Conservation (phyloP, 1,140 invertebrate species). For the Tribolium castaneum region DNA sequence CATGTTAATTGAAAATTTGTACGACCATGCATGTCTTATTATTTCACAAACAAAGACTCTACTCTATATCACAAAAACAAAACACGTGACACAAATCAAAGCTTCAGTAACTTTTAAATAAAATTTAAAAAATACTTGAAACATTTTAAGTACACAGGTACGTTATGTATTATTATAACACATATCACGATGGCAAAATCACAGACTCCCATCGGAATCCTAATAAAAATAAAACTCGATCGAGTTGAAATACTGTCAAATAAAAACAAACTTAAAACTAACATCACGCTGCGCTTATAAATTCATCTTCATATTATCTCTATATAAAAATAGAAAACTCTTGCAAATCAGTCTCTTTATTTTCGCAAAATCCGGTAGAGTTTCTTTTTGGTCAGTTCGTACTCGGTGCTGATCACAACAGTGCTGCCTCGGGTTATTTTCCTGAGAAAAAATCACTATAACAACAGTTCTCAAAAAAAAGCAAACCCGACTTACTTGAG, state of each 20-base stretch:
- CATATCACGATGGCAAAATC: conserved; percentile 55
- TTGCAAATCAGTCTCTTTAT: conserved; percentile 24
- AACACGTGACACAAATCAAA: conserved; percentile 30
- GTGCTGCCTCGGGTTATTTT: conserved; percentile 61
- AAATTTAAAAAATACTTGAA: conserved; percentile 40
- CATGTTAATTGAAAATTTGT: conserved; percentile 54
- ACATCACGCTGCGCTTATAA: conserved; percentile 44
- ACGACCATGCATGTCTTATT: conserved; percentile 52
- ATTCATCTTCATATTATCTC: conserved; percentile 8
- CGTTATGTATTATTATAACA: conserved; percentile 58
- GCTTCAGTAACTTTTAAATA: conserved; percentile 42
- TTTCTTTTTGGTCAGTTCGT: conserved; percentile 58
- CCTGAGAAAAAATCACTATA: conserved; percentile 52
- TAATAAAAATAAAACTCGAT: conserved; percentile 5
- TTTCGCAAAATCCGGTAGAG: conserved; percentile 50
- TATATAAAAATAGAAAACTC: conserved; percentile 45
- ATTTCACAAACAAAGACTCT: conserved; percentile 48
- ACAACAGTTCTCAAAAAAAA: neutral
- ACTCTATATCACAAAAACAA: conserved; percentile 47
- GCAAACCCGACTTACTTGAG: conserved; percentile 55
- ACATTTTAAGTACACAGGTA: conserved; percentile 57
- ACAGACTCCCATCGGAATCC: conserved; percentile 49
- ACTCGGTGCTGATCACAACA: conserved; percentile 61
- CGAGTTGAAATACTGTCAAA: conserved; percentile 53
- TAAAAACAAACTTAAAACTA: conserved; percentile 37